Evolutionary conservation across 2,888 invertebrate genomes (phyloP).

Genomic region (Synanthedon myopaeformis): DNA sequence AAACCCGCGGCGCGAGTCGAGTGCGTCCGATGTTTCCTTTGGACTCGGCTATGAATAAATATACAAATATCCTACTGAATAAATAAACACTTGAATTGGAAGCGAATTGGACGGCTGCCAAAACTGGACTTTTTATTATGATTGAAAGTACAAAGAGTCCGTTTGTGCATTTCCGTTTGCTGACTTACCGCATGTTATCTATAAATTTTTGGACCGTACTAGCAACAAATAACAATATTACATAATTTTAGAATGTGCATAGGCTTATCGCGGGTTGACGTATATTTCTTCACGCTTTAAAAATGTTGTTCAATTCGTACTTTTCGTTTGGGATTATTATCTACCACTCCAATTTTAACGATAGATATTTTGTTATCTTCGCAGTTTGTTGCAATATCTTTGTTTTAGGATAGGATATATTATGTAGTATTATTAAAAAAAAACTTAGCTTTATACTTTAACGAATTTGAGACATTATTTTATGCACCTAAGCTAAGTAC

Average conservation of each 20-base stretch:
- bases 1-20: background rate
- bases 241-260: too few relatives aligned
- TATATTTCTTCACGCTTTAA: too few relatives aligned
- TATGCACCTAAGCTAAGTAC: constrained; percentile 3
- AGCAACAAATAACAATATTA: background rate
- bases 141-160: background rate
- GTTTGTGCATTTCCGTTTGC: background rate
- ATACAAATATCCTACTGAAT: background rate
- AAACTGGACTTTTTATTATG: background rate
- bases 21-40: background rate
- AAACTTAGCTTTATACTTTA: constrained; percentile 2
- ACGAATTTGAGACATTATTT: constrained; percentile 3
- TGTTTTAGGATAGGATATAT: too few relatives aligned
- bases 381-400: too few relatives aligned
- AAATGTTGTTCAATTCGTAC: too few relatives aligned
- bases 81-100: background rate
- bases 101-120: background rate
- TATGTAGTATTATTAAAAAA: background rate
- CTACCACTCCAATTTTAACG: too few relatives aligned
- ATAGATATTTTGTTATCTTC: too few relatives aligned
- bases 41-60: background rate
- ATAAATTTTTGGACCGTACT: background rate
- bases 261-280: too few relatives aligned
- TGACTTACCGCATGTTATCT: background rate
- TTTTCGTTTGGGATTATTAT: too few relatives aligned